Percentiles rank a stretch among this genome's conserved stretches.
Conservation (phyloP, 2,797 vertebrate species). For the Coendou prehensilis region DNA sequence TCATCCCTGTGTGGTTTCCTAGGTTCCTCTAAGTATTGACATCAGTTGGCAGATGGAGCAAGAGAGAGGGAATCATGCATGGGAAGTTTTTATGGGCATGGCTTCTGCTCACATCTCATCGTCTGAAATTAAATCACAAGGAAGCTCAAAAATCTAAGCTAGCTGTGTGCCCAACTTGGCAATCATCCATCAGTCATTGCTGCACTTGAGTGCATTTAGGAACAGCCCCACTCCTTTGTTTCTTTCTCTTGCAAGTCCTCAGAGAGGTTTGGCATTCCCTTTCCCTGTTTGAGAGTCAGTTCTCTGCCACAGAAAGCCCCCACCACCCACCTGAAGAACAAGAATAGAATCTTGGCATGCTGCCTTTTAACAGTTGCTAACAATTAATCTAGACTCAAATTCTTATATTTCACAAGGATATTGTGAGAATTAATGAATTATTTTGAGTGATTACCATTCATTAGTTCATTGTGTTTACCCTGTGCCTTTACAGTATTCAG, state of each 20-base stretch:
- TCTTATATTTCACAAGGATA: slow-evolving; percentile 65
- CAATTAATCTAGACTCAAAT: slow-evolving; percentile 67
- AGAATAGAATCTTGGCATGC: slow-evolving; percentile 67
- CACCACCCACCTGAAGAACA: slow-evolving; percentile 70
- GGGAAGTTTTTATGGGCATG: background rate
- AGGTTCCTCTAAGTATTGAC: background rate
- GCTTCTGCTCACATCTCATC: background rate
- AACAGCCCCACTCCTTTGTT: background rate
- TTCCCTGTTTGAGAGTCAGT: slow-evolving; percentile 20
- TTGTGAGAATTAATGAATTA: slow-evolving; percentile 63
- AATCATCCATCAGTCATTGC: background rate
- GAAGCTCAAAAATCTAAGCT: background rate
- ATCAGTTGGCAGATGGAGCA: background rate
- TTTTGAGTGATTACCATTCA: slow-evolving; percentile 47
- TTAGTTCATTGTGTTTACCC: slow-evolving; percentile 35
- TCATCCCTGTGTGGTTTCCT: background rate
- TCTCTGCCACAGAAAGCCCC: slow-evolving; percentile 47
- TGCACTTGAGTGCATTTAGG: background rate
- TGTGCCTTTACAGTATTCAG: background rate
- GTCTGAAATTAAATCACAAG: background rate
- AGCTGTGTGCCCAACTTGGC: background rate
- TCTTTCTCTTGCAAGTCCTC: slow-evolving; percentile 30
- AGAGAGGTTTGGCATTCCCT: slow-evolving; percentile 25
- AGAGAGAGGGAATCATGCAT: background rate
- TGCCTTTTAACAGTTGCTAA: slow-evolving; percentile 63